Conservation (phyloP, 2,113 vertebrate genomes). For the Xerus inauris region DNA sequence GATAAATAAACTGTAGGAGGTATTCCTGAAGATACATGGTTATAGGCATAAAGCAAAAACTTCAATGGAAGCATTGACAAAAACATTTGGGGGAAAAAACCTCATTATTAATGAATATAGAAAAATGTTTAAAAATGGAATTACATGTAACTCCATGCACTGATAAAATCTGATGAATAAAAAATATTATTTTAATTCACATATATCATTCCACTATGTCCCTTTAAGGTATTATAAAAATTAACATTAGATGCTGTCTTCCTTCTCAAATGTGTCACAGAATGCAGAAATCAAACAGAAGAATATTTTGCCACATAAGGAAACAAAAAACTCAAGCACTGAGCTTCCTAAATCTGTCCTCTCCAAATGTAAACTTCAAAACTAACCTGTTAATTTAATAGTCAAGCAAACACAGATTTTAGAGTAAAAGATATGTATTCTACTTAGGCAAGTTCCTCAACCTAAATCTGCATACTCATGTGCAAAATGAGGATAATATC, state of each 20-base stretch:
- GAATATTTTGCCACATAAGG: neutral
- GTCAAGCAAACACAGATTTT: neutral
- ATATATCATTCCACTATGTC: neutral
- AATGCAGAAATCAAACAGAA: slow-evolving; percentile 1
- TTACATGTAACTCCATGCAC: neutral
- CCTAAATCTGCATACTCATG: neutral
- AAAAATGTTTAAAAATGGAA: slow-evolving; percentile 41
- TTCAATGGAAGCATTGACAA: neutral
- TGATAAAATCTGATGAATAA: neutral
- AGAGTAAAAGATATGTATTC: neutral
- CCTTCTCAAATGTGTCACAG: neutral
- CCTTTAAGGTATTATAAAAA: neutral
- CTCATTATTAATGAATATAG: neutral
- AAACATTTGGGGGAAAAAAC: slow-evolving; percentile 3
- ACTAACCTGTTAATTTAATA: neutral
- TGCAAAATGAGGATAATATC: neutral
- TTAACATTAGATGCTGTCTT: neutral
- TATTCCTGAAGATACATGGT: neutral
- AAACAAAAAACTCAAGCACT: neutral
- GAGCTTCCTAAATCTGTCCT: neutral
- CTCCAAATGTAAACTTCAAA: neutral
- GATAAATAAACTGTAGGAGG: neutral
- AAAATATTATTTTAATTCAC: neutral
- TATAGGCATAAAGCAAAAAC: neutral
- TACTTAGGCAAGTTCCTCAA: neutral